Evolutionary conservation across 2,888 invertebrate genomes (phyloP).

Genomic region (Nipponacmea schrenckii): DNA sequence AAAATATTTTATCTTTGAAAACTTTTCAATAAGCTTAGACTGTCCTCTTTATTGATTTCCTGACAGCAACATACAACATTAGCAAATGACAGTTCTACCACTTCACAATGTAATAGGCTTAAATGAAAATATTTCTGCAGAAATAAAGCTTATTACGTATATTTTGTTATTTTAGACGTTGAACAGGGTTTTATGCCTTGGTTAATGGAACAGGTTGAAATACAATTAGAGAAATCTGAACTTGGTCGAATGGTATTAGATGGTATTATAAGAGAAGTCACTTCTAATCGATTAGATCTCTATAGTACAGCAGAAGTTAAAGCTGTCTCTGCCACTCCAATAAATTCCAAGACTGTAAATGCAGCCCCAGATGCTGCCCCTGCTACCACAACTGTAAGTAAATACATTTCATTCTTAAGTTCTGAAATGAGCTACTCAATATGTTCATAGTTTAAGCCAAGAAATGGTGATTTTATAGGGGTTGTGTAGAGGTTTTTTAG

Average conservation of each 20-base stretch:
- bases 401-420: not conserved
- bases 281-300: conserved; percentile 50
- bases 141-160: too few species aligned
- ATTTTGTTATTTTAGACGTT: conserved; percentile 66
- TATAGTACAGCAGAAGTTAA: conserved; percentile 46
- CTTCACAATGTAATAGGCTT: too few species aligned
- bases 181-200: conserved; percentile 84
- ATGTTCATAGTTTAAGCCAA: too few species aligned
- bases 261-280: conserved; percentile 71
- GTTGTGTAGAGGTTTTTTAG: too few species aligned
- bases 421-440: not conserved
- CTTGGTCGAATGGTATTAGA: conserved; percentile 84
- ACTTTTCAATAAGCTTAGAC: too few species aligned
- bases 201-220: conserved; percentile 84
- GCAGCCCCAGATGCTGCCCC: conserved; percentile 41
- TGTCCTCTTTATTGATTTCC: too few species aligned
- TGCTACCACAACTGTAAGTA: conserved; percentile 44
- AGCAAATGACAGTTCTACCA: too few species aligned
- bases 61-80: too few species aligned
- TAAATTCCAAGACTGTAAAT: conserved; percentile 27
- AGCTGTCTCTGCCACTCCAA: conserved; percentile 10
- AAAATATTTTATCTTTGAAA: too few species aligned
- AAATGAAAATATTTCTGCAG: too few species aligned
- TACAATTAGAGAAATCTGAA: conserved; percentile 83
- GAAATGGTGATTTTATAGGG: too few species aligned